These are phyloP conservation scores for Leptoteleia sp. DNA, from an alignment of 1,140 invertebrate species.

Conservation along the genomic window DNA sequence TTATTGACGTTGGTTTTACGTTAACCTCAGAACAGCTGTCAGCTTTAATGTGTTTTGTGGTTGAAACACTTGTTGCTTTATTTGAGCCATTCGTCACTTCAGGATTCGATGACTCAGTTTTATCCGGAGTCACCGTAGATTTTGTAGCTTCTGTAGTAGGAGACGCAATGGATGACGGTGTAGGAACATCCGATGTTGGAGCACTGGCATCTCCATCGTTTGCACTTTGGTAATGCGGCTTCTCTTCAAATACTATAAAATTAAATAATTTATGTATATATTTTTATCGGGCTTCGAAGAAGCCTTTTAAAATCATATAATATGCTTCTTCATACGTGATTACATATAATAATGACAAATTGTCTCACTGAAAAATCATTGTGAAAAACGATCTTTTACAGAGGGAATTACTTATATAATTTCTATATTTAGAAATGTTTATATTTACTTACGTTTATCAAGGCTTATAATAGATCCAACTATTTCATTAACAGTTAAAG, in stretches of 20 bases:
- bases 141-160: conserved; percentile 78
- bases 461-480: conserved; percentile 93
- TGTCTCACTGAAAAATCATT: no score
- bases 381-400: no score
- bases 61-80: conserved; percentile 59
- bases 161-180: conserved; percentile 76
- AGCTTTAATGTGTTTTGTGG: conserved; percentile 70
- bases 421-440: no score
- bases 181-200: conserved; percentile 70
- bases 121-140: conserved; percentile 72
- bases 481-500: conserved; percentile 88
- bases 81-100: conserved; percentile 64
- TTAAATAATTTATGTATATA: neutral
- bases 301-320: no score
- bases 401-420: no score
- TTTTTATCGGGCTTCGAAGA: no score
- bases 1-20: conserved; percentile 59
- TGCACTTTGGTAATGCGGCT: conserved; percentile 76
- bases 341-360: no score
- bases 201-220: conserved; percentile 69
- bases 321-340: no score
- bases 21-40: conserved; percentile 69
- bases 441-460: conserved; percentile 91
- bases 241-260: conserved; percentile 86
- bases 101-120: conserved; percentile 71